Conservation (phyloP, 2,113 vertebrate genomes). For the Erpornis zantholeuca region DNA sequence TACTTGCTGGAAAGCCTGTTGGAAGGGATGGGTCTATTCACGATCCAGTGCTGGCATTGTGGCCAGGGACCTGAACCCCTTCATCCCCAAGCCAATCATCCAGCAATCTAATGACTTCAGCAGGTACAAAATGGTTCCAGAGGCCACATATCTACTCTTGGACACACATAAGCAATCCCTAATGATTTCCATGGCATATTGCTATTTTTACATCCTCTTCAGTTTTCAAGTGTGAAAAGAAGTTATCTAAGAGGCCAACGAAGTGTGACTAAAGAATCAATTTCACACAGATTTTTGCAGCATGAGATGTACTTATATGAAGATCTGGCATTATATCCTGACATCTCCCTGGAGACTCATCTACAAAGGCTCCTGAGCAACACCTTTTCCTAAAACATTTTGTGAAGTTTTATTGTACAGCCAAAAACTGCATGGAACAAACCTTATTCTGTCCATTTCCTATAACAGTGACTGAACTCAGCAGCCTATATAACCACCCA, state of each 20-base stretch:
- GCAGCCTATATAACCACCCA: neutral
- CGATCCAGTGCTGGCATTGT: neutral
- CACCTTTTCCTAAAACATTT: constrained; percentile 1
- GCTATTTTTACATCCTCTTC: constrained; percentile 22
- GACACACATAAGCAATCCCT: neutral
- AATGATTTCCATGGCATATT: constrained; percentile 16
- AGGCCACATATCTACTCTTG: neutral
- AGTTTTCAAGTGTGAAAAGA: constrained; percentile 9
- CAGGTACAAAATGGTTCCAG: constrained; percentile 11
- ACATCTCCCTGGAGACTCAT: neutral
- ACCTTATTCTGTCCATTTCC: neutral
- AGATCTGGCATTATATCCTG: neutral
- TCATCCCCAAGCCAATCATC: neutral
- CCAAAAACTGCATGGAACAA: neutral
- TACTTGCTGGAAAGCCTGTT: neutral
- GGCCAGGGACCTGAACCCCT: neutral
- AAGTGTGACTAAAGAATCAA: constrained; percentile 7
- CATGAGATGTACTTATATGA: neutral
- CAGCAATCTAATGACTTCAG: neutral
- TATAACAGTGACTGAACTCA: neutral
- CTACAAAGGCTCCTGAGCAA: neutral
- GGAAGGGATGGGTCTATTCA: accelerated
- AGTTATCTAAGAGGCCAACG: neutral
- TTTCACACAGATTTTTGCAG: constrained; percentile 32
- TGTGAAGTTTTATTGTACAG: neutral